Base-by-base conservation (phyloP, 2,888 invertebrate species). In the Campoplex capitator region DNA sequence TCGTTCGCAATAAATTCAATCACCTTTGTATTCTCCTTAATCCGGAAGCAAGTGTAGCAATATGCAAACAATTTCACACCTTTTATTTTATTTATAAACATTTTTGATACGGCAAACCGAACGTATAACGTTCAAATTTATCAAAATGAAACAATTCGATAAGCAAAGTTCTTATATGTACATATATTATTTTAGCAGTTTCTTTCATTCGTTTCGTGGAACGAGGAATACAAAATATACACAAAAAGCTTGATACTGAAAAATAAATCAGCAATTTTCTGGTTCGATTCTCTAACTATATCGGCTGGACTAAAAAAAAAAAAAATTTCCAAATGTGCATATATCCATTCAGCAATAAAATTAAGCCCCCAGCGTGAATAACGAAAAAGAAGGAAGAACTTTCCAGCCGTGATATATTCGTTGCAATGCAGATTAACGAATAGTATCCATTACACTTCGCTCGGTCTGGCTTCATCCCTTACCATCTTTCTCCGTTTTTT, bases 381-480 rank as follows among this genome's bases (percentile, higher is more conserved):
- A 45, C 8, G 9, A 4, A 54, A 18, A 4, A 54, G 38, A 23
- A 65, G 32, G 35, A 16, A 65, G 11, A 68, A 48, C 54, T 51
- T 58, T 82, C 82, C n/a, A 75, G 45, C 51, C 86, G 86, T 86
- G 86, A 86, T 76, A 80, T 35, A 80, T 48, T 77, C 83, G 80
- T 38, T 71, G 83, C 56, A 77, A 83, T 73, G 83, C 71, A 78
- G 86, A 83, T 86, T 73, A 86, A 74, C 51, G 74, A 58, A 77
- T 58, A 77, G 86, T 77, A 80, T 83, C 58, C 65, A 65, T 83
- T 83, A 83, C 83, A 83, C 16, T 80, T 58, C 56, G 56, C 83
- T 79, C 80, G 73, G 73, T 86, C 67, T 58, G 86, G 86, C 86
- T 86, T 86, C 80, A 73, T 74, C 74, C 83, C 73, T 68, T 75